phyloP scores from a whole-genome alignment of 2,888 invertebrate species.

The Erebia palarica region DNA sequence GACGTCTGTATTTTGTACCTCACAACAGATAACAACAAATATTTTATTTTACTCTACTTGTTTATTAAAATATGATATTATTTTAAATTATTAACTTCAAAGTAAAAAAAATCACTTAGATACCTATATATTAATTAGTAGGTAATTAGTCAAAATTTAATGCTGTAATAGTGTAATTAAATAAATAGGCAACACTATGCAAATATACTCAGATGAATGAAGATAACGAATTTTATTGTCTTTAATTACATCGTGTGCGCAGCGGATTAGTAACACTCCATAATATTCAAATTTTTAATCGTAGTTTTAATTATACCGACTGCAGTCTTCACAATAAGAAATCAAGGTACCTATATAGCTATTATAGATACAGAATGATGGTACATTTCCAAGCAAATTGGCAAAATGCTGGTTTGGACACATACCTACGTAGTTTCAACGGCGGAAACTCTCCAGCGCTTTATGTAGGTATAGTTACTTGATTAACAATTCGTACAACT shows the following conservation, averaged over 20 bases:
- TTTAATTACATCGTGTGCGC: conserved; percentile 25
- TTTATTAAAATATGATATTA: too few relatives aligned
- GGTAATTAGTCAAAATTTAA: conserved; percentile 22
- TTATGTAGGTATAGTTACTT: too few relatives aligned
- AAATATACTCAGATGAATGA: conserved; percentile 20
- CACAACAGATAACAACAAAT: too few relatives aligned
- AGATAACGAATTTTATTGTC: conserved; percentile 31
- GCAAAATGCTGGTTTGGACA: background rate
- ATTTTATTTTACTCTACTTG: background rate
- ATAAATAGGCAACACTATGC: conserved; percentile 14
- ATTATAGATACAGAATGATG: background rate
- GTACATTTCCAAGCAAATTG: background rate
- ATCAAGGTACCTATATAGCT: background rate
- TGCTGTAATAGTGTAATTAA: conserved; percentile 32
- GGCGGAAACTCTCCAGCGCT: background rate
- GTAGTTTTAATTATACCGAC: conserved; percentile 15
- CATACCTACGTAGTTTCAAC: background rate
- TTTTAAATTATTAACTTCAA: too few relatives aligned
- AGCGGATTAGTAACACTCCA: conserved; percentile 20
- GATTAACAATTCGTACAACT: too few relatives aligned
- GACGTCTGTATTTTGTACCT: background rate
- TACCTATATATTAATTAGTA: too few relatives aligned
- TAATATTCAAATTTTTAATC: conserved; percentile 22
- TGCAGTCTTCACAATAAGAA: background rate
- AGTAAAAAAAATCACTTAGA: too few relatives aligned